phyloP scores from a whole-genome alignment of 2,797 vertebrate genomes.

The Sebastes hopkinsi region DNA sequence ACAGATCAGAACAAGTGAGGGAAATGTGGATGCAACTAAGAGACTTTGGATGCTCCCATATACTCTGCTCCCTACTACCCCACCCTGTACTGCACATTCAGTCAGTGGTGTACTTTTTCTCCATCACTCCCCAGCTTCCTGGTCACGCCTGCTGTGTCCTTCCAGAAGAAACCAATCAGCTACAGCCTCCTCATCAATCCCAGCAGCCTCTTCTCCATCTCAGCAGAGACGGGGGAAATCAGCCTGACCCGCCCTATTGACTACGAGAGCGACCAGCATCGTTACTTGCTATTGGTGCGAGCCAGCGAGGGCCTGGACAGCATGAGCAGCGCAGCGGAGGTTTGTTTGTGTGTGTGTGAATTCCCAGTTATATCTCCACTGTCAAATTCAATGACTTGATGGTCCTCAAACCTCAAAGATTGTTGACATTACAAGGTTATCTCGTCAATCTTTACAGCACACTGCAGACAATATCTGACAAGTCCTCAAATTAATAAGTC shows the following conservation, averaged over 20 bases:
- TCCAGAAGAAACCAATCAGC: conserved; percentile 87
- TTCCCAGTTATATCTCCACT: not conserved
- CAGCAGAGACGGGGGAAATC: conserved; percentile 82
- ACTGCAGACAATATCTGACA: conserved; percentile 2
- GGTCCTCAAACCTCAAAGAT: not conserved
- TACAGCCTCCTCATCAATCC: conserved; percentile 90
- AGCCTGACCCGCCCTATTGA: conserved; percentile 85
- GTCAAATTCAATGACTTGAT: not conserved
- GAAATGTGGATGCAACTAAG: not conserved
- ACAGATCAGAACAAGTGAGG: not conserved
- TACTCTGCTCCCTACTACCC: not conserved
- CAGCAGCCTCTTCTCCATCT: conserved; percentile 87
- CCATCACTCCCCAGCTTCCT: conserved; percentile 81
- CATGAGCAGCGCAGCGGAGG: conserved; percentile 87
- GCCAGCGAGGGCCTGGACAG: conserved; percentile 83
- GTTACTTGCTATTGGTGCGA: conserved; percentile 85
- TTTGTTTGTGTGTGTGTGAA: conserved; percentile 47
- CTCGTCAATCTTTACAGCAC: not conserved
- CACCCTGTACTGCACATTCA: not conserved
- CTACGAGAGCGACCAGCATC: conserved; percentile 88
- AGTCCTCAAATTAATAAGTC: not conserved
- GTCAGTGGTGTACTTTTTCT: not conserved
- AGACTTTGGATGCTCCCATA: not conserved
- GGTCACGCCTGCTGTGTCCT: conserved; percentile 85
- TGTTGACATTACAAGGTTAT: conserved; percentile 6